These are phyloP conservation scores for Podarcis cretensis DNA, from an alignment of 2,113 vertebrate species.

Conservation along the genomic window DNA sequence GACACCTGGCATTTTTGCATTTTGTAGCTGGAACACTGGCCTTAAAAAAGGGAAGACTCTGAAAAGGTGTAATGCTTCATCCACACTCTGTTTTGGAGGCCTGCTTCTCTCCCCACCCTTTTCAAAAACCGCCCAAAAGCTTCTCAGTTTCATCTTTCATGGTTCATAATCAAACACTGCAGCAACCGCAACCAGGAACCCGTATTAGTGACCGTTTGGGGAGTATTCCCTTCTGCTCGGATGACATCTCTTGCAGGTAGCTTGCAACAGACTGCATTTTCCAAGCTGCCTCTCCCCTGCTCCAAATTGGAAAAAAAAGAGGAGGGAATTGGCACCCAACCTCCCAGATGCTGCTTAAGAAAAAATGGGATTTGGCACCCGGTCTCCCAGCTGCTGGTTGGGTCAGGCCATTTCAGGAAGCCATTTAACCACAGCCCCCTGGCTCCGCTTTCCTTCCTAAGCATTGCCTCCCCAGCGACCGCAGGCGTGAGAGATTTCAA, in stretches of 20 bases:
- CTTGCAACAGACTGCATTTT: no score
- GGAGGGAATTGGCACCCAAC: background rate
- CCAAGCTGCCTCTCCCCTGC: background rate
- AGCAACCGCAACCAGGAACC: background rate
- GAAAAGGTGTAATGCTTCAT: background rate
- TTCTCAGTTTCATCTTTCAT: background rate
- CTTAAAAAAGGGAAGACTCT: background rate
- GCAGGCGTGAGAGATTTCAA: slow-evolving; percentile 35
- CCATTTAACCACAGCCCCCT: background rate
- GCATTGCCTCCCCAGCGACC: background rate
- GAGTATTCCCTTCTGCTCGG: background rate
- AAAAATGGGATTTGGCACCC: background rate
- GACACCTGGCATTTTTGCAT: background rate
- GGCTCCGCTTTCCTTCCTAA: background rate
- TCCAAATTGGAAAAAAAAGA: no score
- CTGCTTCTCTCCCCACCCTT: background rate
- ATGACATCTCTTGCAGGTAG: background rate
- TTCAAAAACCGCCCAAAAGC: background rate
- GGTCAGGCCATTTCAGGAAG: background rate
- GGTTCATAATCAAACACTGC: background rate
- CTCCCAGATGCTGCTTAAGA: background rate
- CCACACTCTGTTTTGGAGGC: background rate
- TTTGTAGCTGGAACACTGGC: background rate
- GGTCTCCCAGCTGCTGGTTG: no score
- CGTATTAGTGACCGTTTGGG: no score